Evolutionary conservation across 2,888 invertebrate genomes (phyloP).

Genomic region (Dryobota labecula): DNA sequence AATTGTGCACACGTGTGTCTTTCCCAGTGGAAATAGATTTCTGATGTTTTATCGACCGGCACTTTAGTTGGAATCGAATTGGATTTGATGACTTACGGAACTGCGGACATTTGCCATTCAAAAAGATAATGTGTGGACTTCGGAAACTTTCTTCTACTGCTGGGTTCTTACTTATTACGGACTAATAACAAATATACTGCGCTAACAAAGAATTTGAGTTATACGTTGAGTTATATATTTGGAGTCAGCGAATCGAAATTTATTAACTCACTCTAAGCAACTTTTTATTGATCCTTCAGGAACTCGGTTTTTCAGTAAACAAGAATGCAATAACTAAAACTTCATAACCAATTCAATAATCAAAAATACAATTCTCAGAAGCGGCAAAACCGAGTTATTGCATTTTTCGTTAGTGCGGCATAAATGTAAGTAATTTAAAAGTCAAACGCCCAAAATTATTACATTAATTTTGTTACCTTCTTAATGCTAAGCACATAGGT

Average conservation of each 20-base stretch:
- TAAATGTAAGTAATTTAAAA: not conserved
- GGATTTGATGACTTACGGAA: constrained; percentile 37
- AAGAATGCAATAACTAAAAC: too few relatives aligned
- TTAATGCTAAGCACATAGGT: not conserved
- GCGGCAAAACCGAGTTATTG: too few relatives aligned
- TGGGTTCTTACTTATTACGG: not conserved
- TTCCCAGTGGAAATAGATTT: constrained; percentile 41
- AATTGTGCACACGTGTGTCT: constrained; percentile 58
- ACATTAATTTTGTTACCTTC: not conserved
- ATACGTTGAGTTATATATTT: too few relatives aligned
- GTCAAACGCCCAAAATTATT: not conserved
- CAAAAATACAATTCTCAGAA: too few relatives aligned
- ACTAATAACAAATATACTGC: not conserved
- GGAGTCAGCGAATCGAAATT: too few relatives aligned
- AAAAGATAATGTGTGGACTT: constrained; percentile 1
- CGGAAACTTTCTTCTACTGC: not conserved
- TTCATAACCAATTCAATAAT: too few relatives aligned
- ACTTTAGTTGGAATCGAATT: constrained; percentile 46
- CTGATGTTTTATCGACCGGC: constrained; percentile 55
- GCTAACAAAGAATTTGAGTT: too few relatives aligned
- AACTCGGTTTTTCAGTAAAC: too few relatives aligned
- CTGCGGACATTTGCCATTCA: constrained; percentile 24
- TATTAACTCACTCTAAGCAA: too few relatives aligned
- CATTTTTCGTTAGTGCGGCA: too few relatives aligned
- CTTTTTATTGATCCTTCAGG: too few relatives aligned